Percentiles rank a stretch among this genome's conserved stretches.
phyloP scores from a whole-genome alignment of 2,113 vertebrate species.

The Myocastor coypus region DNA sequence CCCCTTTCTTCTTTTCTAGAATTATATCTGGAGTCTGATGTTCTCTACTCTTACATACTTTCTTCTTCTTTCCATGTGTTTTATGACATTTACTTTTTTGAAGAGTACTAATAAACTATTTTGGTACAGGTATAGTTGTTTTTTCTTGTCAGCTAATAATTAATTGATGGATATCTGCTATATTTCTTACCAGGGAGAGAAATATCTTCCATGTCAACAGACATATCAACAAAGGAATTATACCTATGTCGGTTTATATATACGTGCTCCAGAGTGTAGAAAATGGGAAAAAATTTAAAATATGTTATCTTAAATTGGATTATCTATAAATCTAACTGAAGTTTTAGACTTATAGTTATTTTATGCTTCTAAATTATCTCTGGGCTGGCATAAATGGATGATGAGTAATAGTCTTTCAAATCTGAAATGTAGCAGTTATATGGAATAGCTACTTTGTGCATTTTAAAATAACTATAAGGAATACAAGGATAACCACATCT shows the following conservation, averaged over 20 bases:
- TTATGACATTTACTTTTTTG: background rate
- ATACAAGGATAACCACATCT: conserved; percentile 42
- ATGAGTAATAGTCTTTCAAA: conserved; percentile 32
- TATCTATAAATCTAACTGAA: background rate
- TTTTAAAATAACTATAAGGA: conserved; percentile 55
- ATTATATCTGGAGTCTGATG: background rate
- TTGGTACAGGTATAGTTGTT: background rate
- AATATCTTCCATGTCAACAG: background rate
- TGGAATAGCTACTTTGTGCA: conserved; percentile 52
- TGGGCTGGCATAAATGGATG: conserved; percentile 20
- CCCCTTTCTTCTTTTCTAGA: background rate
- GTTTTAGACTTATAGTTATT: background rate
- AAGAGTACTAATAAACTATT: background rate
- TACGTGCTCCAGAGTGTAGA: background rate
- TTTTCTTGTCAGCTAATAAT: conserved; percentile 18
- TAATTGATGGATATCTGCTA: background rate
- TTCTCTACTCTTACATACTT: background rate
- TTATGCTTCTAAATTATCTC: conserved; percentile 48
- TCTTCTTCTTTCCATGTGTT: background rate
- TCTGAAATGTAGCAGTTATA: conserved; percentile 56
- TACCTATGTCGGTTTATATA: background rate
- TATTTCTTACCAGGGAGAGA: background rate
- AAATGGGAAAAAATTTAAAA: background rate
- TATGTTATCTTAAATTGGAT: background rate
- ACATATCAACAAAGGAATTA: background rate